Evolutionary conservation across 2,113 vertebrate species (phyloP), one percentile per base, ranked within the genome.

Genomic region (Oophaga pumilio): DNA sequence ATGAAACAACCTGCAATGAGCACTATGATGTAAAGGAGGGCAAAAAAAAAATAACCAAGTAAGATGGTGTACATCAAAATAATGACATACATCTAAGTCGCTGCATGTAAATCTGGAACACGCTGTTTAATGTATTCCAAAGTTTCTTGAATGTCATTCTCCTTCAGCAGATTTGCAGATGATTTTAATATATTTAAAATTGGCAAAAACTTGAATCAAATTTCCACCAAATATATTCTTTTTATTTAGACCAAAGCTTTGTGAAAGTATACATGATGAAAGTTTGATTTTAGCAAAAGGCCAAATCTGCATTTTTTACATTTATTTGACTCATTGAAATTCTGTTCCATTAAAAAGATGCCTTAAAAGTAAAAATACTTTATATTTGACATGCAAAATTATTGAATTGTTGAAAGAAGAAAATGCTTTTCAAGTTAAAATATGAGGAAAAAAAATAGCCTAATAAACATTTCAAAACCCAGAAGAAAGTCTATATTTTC

Each of bases 391-490:
- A 83, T 83, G 62, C 81, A 83, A 69, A 82, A 68, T 69, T 83
- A 83, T 69, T 24, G 43, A 53, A 83, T 83, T 68, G 43, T 83
- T 83, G 43, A 83, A 83, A 83, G 81, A 83, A 68, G n/a, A 83
- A 83, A 68, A 69, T 83, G 62, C 64, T 68, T 83, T 83, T 83
- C 81, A 83, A 83, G 62, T 83, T 83, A 68, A 83, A 83, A 83
- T 62, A 83, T n/a, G 20, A 82, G 14, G 62, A 68, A 83, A 43
- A 69, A 83, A 83, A 69, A 83, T 83, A 53, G 22, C 62, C 81
- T 83, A 68, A 83, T 83, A 69, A 83, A 83, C 81, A 83, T 83
- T 83, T 83, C 81, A 83, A 83, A 82, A 83, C 81, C 43, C 60
- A 22, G 60, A 26, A 50, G 66, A 69, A 83, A 9, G 22, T 68